Evolutionary conservation across 2,888 invertebrate genomes (phyloP).

Genomic region (Junonia oenone): DNA sequence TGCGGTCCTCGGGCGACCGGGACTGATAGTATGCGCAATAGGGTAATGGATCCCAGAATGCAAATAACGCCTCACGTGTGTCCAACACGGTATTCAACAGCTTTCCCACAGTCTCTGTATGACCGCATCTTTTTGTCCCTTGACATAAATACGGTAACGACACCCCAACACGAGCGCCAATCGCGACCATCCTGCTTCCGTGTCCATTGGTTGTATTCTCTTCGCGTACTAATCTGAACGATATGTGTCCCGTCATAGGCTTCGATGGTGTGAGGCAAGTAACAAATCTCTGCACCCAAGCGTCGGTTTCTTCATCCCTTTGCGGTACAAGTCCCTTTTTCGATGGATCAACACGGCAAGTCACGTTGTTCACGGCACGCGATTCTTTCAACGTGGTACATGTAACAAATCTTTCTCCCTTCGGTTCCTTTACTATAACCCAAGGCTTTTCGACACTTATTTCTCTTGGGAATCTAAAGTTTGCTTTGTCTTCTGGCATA

Average conservation of each 20-base stretch:
- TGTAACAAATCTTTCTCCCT: constrained; percentile 87
- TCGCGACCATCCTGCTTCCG: constrained; percentile 55
- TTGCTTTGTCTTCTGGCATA: constrained; percentile 82
- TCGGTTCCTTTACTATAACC: constrained; percentile 88
- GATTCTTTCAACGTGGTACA: constrained; percentile 91
- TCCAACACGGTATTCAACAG: constrained; percentile 85
- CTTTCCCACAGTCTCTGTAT: constrained; percentile 81
- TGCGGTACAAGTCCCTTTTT: constrained; percentile 84
- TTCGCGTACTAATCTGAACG: constrained; percentile 86
- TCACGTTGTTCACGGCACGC: constrained; percentile 88
- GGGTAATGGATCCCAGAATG: constrained; percentile 91
- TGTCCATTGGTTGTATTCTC: constrained; percentile 69
- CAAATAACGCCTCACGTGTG: constrained; percentile 88
- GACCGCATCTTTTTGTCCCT: constrained; percentile 81
- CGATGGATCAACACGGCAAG: constrained; percentile 84
- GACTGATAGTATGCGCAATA: constrained; percentile 92
- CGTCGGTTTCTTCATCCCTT: constrained; percentile 83
- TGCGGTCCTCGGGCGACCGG: constrained; percentile 81
- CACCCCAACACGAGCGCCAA: constrained; percentile 87
- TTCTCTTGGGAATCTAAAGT: constrained; percentile 84
- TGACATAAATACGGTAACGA: constrained; percentile 90
- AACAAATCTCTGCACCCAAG: constrained; percentile 87
- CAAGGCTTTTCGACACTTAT: constrained; percentile 87
- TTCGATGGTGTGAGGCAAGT: constrained; percentile 81
- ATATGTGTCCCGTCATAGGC: constrained; percentile 87